Conservation (phyloP, 1,140 invertebrate species). For the Papilio dardanus region DNA sequence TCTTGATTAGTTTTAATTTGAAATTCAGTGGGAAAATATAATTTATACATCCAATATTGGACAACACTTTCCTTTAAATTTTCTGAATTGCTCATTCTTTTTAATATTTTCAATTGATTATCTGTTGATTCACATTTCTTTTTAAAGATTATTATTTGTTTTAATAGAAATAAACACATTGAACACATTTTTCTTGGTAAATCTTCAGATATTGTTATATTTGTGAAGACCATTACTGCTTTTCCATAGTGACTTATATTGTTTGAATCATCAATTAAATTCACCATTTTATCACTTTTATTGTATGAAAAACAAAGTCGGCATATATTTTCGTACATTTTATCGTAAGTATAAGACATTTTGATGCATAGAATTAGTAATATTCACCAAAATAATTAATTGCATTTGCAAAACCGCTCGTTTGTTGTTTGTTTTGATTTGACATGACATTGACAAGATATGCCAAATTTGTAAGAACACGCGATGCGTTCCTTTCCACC, state of each 20-base stretch:
- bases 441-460: neutral
- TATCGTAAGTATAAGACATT: constrained; percentile 45
- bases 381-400: neutral
- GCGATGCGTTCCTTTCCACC: neutral
- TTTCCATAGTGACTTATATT: constrained; percentile 62
- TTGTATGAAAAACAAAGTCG: constrained; percentile 61
- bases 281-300: constrained; percentile 59
- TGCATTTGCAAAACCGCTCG: neutral
- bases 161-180: constrained; percentile 62
- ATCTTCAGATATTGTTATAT: constrained; percentile 55
- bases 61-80: constrained; percentile 54
- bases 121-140: constrained; percentile 64
- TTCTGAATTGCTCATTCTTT: constrained; percentile 33
- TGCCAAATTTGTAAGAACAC: neutral
- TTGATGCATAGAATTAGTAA: neutral
- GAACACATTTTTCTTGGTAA: constrained; percentile 64
- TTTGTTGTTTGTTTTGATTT: constrained; percentile 3
- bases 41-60: constrained; percentile 53
- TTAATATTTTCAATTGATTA: constrained; percentile 44
- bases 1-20: neutral
- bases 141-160: constrained; percentile 67
- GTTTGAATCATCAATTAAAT: constrained; percentile 59
- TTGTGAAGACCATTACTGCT: constrained; percentile 57
- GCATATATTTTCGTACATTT: constrained; percentile 62
- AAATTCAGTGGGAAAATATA: constrained; percentile 51